Percentiles rank a stretch among this genome's conserved stretches.
Evolutionary conservation across 2,797 vertebrate genomes (phyloP).

Genomic region (Xiphophorus birchmanni): DNA sequence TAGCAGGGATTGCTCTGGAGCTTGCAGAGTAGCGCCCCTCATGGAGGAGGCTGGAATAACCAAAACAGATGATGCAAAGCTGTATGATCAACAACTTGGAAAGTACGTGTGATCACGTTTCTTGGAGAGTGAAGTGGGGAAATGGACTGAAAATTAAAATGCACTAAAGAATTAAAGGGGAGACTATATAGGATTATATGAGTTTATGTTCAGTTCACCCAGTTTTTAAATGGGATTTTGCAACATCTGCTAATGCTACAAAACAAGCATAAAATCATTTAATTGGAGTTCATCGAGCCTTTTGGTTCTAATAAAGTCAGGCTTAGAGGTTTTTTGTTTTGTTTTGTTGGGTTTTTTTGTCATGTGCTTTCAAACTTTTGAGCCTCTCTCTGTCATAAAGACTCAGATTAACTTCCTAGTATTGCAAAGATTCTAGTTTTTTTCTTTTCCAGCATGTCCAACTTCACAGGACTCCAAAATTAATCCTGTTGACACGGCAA

Average conservation of each 20-base stretch:
- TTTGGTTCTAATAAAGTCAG: neutral
- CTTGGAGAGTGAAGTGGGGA: neutral
- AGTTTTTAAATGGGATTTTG: neutral
- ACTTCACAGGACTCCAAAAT: neutral
- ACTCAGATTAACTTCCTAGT: conserved; percentile 1
- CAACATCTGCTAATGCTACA: conserved; percentile 1
- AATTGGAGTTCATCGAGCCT: neutral
- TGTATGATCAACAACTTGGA: conserved; percentile 6
- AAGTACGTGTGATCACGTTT: too few relatives aligned
- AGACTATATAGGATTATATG: neutral
- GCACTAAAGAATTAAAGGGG: neutral
- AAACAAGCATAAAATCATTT: neutral
- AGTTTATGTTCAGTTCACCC: neutral
- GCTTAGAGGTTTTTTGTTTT: neutral
- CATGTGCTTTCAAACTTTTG: neutral
- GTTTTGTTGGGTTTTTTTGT: neutral
- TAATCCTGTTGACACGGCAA: neutral
- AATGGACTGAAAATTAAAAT: neutral
- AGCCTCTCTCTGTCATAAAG: neutral
- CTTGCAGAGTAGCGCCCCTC: conserved; percentile 53
- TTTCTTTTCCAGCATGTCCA: neutral
- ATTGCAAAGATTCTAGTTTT: neutral
- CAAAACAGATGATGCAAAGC: conserved; percentile 31
- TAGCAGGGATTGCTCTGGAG: neutral
- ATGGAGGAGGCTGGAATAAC: conserved; percentile 53